These are phyloP conservation scores for Phenacoccus solenopsis DNA, from an alignment of 1,140 invertebrate genomes.

Conservation along the genomic window DNA sequence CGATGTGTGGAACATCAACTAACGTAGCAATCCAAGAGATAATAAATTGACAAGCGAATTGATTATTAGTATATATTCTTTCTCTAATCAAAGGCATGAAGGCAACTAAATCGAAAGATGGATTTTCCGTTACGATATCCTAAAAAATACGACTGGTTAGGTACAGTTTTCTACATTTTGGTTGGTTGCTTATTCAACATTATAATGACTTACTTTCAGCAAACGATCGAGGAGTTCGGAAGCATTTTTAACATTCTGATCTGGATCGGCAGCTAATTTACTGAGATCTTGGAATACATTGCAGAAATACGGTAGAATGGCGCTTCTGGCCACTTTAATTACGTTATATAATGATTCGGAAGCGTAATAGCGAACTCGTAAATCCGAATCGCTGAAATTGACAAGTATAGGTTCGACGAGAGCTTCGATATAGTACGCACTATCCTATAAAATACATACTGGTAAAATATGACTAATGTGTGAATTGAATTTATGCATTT, in stretches of 20 bases:
- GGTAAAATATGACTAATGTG: constrained; percentile 51
- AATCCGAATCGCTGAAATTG: constrained; percentile 83
- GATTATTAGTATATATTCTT: constrained; percentile 79
- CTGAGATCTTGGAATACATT: constrained; percentile 88
- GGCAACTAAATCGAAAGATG: constrained; percentile 71
- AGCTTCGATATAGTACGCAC: constrained; percentile 63
- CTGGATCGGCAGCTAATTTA: constrained; percentile 86
- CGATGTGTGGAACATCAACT: constrained; percentile 86
- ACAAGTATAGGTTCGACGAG: constrained; percentile 81
- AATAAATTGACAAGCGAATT: constrained; percentile 85
- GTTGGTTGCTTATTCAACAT: constrained; percentile 82
- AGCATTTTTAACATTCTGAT: constrained; percentile 88
- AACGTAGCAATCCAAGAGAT: constrained; percentile 90
- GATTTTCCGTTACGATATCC: constrained; percentile 96
- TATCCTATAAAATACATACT: constrained; percentile 61
- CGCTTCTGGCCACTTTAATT: constrained; percentile 81
- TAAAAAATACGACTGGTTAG: constrained; percentile 48
- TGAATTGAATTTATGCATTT: constrained; percentile 43
- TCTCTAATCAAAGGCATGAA: constrained; percentile 89
- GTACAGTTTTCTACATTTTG: constrained; percentile 69
- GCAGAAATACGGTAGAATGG: constrained; percentile 78
- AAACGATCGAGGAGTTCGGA: constrained; percentile 87
- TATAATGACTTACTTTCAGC: constrained; percentile 86
- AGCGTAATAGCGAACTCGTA: constrained; percentile 88
- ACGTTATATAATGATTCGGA: constrained; percentile 98